Evolutionary conservation across 2,113 vertebrate genomes (phyloP).

Genomic region (Spea bombifrons): DNA sequence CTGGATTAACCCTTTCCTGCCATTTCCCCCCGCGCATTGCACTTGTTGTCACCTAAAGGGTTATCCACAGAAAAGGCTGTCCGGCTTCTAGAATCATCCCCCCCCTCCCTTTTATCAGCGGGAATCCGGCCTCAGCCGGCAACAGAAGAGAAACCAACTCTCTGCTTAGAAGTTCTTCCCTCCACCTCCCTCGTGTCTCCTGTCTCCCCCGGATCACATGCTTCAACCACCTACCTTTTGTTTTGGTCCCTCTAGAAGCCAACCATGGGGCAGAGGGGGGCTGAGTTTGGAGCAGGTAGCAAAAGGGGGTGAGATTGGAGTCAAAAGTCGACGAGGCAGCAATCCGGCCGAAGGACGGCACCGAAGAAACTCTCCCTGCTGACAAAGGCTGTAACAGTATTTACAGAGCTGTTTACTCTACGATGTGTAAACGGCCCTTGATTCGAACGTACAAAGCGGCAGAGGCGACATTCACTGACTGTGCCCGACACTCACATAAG

Average conservation of each 20-base stretch:
- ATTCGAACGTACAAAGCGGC: constrained; percentile 55
- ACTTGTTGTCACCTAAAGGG: background rate
- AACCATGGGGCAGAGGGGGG: constrained; percentile 83
- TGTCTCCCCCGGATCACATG: constrained; percentile 63
- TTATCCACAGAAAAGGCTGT: constrained; percentile 45
- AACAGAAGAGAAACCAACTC: constrained; percentile 60
- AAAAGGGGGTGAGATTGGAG: constrained; percentile 48
- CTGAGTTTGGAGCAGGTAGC: constrained; percentile 73
- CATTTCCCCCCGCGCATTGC: constrained; percentile 30
- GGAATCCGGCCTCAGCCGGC: constrained; percentile 67
- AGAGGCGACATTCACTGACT: constrained; percentile 50
- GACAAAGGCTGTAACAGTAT: constrained; percentile 57
- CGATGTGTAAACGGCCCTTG: constrained; percentile 60
- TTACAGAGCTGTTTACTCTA: constrained; percentile 62
- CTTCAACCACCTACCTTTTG: constrained; percentile 81
- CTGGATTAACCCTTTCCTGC: constrained; percentile 57
- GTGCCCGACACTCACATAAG: constrained; percentile 57
- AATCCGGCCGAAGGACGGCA: constrained; percentile 45
- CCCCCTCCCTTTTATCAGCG: constrained; percentile 53
- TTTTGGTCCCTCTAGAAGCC: constrained; percentile 78
- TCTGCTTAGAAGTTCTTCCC: constrained; percentile 71
- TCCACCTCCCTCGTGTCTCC: constrained; percentile 66
- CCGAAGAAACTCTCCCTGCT: constrained; percentile 53
- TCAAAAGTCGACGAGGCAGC: constrained; percentile 59
- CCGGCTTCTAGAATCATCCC: constrained; percentile 50